A percentile compares a stretch with the other conserved stretches of the same genome.
Evolutionary conservation across 1,140 invertebrate genomes (phyloP).

Genomic region (Musca vetustissima): DNA sequence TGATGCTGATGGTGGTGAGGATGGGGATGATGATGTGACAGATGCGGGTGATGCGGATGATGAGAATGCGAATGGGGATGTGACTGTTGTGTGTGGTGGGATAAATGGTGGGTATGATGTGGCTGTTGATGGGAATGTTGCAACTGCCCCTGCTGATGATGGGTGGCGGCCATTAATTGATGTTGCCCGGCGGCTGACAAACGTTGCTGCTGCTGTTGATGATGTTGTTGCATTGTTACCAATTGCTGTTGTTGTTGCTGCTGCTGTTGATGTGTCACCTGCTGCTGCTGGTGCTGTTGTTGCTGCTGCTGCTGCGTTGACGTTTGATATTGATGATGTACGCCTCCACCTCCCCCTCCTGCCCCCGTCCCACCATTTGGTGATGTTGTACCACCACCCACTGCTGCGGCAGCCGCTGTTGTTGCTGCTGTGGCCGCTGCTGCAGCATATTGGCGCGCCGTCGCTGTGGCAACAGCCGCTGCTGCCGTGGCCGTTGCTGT

Average conservation of each 20-base stretch:
- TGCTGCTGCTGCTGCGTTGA: constrained; percentile 34
- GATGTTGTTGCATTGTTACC: constrained; percentile 29
- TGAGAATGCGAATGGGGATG: constrained; percentile 35
- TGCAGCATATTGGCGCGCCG: constrained; percentile 34
- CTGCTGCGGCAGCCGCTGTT: constrained; percentile 13
- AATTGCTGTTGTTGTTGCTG: constrained; percentile 12
- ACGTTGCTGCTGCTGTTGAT: constrained; percentile 27
- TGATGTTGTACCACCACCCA: neutral
- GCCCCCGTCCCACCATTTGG: constrained; percentile 2
- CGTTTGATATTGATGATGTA: constrained; percentile 30
- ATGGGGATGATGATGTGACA: constrained; percentile 47
- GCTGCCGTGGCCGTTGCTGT: constrained; percentile 42
- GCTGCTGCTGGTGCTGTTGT: constrained; percentile 30
- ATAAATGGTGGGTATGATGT: constrained; percentile 25
- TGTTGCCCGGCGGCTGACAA: constrained; percentile 30
- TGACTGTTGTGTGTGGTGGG: constrained; percentile 34
- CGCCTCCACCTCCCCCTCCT: constrained; percentile 11
- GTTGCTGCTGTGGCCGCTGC: constrained; percentile 26
- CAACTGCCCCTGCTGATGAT: constrained; percentile 28
- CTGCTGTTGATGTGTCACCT: constrained; percentile 10
- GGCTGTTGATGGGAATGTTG: constrained; percentile 33
- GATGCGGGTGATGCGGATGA: constrained; percentile 30
- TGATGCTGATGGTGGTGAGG: constrained; percentile 52
- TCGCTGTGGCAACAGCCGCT: constrained; percentile 34
- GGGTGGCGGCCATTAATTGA: constrained; percentile 23